Percentiles rank a stretch among this genome's conserved stretches.
Evolutionary conservation across 2,888 invertebrate species (phyloP).

Genomic region (Mythimna albipuncta): DNA sequence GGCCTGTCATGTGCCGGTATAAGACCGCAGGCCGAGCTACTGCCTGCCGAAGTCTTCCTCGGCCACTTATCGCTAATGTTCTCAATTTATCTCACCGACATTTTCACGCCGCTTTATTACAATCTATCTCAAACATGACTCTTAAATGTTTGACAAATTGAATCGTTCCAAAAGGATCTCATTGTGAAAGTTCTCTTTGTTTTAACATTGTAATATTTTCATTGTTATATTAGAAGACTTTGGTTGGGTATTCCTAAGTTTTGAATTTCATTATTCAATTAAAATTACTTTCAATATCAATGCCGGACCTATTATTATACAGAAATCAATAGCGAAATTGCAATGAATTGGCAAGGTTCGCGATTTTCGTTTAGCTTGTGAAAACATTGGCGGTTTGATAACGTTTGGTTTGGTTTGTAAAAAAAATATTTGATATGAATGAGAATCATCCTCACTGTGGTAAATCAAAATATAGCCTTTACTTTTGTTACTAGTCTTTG

Average conservation of each 20-base stretch:
- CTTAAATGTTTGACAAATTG: conserved; percentile 43
- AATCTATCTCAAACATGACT: conserved; percentile 39
- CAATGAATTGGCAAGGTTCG: background rate
- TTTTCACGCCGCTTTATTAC: conserved; percentile 33
- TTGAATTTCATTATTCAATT: background rate
- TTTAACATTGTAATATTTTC: conserved; percentile 7
- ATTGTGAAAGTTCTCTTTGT: conserved; percentile 10
- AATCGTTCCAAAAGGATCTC: background rate
- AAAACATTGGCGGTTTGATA: conserved; percentile 8
- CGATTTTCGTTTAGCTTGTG: conserved; percentile 4
- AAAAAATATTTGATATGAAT: conserved; percentile 6
- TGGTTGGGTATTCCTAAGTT: background rate
- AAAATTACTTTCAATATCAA: background rate
- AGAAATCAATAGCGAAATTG: background rate
- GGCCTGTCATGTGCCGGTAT: conserved; percentile 54
- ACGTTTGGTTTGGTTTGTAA: conserved; percentile 7
- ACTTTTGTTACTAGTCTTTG: conserved; percentile 8
- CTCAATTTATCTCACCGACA: conserved; percentile 25
- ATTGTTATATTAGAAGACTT: background rate
- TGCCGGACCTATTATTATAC: background rate
- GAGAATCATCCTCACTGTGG: background rate
- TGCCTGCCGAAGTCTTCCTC: conserved; percentile 15
- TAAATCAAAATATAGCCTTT: background rate
- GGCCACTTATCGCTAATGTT: conserved; percentile 48
- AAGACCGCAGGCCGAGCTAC: conserved; percentile 19